Evolutionary conservation across 2,888 invertebrate species (phyloP).

Genomic region (Neoitamus cyanurus): DNA sequence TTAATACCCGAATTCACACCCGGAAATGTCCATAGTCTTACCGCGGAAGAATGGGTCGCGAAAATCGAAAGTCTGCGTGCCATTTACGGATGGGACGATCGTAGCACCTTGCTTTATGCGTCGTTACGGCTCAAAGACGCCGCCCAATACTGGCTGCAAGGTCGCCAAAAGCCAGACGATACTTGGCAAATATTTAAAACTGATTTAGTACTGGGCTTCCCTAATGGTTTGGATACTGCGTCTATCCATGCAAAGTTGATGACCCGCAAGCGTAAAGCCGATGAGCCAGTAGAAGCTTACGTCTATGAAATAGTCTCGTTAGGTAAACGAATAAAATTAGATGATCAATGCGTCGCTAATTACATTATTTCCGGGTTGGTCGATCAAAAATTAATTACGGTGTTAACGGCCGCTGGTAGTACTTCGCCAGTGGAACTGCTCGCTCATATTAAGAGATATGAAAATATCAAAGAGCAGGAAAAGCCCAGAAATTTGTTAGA

Average conservation of each 20-base stretch:
- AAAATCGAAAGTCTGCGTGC: slow-evolving; percentile 50
- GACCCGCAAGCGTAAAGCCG: background rate
- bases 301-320: background rate
- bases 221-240: background rate
- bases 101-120: background rate
- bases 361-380: slow-evolving; percentile 51
- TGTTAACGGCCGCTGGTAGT: background rate
- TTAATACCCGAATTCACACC: background rate
- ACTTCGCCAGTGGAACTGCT: background rate
- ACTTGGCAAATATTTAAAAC: background rate
- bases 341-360: slow-evolving; percentile 54
- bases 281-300: background rate
- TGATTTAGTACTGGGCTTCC: background rate
- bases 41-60: background rate
- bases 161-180: background rate
- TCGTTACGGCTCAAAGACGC: background rate
- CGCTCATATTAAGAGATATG: background rate
- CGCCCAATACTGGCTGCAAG: slow-evolving; percentile 25
- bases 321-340: slow-evolving; percentile 51
- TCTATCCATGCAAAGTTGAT: background rate
- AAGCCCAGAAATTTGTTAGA: background rate
- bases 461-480: background rate
- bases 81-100: background rate
- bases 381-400: background rate
- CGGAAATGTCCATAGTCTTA: background rate